Conservation (phyloP, 37 sponge, comb jelly and placozoan genomes). For the Eunapius fragilis region DNA sequence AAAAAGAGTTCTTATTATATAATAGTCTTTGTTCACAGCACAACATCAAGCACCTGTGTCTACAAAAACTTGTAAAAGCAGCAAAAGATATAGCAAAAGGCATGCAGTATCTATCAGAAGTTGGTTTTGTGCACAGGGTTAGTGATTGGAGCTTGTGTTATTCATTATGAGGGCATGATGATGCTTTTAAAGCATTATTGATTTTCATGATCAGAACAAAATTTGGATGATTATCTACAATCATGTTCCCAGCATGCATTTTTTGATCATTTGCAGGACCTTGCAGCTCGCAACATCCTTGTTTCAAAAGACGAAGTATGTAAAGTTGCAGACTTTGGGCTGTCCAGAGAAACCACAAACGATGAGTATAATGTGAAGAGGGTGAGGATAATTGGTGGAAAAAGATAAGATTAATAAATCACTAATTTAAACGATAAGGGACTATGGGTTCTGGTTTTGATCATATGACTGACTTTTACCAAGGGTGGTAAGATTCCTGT, state of each 20-base stretch:
- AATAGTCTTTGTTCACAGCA: too few species aligned
- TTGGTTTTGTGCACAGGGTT: constrained; percentile 84
- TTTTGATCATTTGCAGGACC: constrained; percentile 57
- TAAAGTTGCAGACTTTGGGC: constrained; percentile 93
- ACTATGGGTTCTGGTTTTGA: too few species aligned
- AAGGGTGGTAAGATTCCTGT: constrained; percentile 88
- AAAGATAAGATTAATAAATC: too few species aligned
- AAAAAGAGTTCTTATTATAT: too few species aligned
- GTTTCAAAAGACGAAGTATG: constrained; percentile 62
- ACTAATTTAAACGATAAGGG: too few species aligned
- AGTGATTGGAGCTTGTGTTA: constrained; percentile 25
- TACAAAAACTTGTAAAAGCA: constrained; percentile 41
- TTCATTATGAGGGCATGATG: too few species aligned
- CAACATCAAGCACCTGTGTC: constrained; percentile 50
- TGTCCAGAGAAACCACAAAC: constrained; percentile 77
- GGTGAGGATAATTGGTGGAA: constrained; percentile 12
- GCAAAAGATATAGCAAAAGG: constrained; percentile 74
- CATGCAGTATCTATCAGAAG: constrained; percentile 73
- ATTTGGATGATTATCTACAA: too few species aligned
- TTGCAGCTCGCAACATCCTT: constrained; percentile 85
- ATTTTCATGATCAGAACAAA: too few species aligned
- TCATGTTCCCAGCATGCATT: too few species aligned
- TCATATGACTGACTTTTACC: too few species aligned
- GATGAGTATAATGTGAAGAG: constrained; percentile 79
- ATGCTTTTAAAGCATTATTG: too few species aligned